Percentiles rank a stretch among this genome's conserved stretches.
These are phyloP conservation scores for Steatornis caripensis DNA, from an alignment of 2,113 vertebrate genomes.

Conservation along the genomic window DNA sequence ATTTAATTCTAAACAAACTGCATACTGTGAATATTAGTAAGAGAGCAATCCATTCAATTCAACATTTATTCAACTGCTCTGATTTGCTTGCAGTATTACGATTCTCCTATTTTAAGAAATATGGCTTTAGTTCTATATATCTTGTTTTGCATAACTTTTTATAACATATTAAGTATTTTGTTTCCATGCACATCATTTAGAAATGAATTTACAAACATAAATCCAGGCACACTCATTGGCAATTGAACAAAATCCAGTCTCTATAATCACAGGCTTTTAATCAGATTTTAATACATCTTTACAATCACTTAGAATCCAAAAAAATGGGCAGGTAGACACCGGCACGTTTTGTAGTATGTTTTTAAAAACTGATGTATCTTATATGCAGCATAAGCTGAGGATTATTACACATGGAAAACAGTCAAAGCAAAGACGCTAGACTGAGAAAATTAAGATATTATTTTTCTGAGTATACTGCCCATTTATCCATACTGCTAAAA, in stretches of 20 bases:
- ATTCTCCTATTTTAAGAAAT: background rate
- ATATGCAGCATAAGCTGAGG: background rate
- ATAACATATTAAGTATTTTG: background rate
- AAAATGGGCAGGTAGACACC: background rate
- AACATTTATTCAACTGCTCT: background rate
- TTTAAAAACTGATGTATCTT: background rate
- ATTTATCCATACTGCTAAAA: background rate
- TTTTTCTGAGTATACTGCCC: background rate
- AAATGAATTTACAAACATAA: background rate
- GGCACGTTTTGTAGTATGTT: background rate
- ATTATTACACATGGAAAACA: background rate
- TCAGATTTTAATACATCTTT: background rate
- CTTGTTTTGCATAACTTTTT: background rate
- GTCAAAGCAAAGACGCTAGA: background rate
- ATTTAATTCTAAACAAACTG: conserved; percentile 9
- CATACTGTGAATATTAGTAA: background rate
- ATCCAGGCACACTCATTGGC: background rate
- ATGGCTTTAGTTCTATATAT: background rate
- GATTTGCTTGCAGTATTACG: background rate
- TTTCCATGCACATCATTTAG: background rate
- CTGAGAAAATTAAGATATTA: background rate
- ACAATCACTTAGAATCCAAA: background rate
- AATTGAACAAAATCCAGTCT: background rate
- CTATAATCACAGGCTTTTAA: background rate
- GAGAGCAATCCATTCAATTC: background rate